Evolutionary conservation across 2,888 invertebrate genomes (phyloP), one percentile per base, ranked within the genome.

Genomic region (Sipha maydis): DNA sequence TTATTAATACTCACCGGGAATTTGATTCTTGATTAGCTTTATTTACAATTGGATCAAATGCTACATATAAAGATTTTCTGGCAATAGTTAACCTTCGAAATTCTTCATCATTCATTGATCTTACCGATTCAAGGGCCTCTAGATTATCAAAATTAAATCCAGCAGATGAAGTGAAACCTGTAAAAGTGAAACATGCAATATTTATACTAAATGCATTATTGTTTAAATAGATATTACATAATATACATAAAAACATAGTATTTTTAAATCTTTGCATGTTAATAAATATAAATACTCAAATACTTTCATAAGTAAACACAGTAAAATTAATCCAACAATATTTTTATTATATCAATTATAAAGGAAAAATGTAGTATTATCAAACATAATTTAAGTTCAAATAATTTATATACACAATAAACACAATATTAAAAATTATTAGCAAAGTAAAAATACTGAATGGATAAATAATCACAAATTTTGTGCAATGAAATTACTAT

Each of bases 61-160:
- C 88, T 3, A 80, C 73, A 67, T 88, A 88, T 41, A 88, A 88
- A 31, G 88, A 88, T 82, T 88, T 80, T 82, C 88, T 88, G 4
- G 88, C 82, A 80, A 88, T 88, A 48, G 88, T 88, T 80, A 88
- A 80, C 31, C 88, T 80, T 67, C 88, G 38, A 67, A 88, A 75
- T 82, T 88, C 88, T 8, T 88, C 88, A 75, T 88, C 88, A 41
- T 88, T 88, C 67, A 88, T 82, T 1, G 88, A 75, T 75, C 88
- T 88, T 11, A 88, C 88, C 2, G 88, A 80, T 88, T 88, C 88
- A 25, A 88, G 75, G 48, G 88, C 88, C 82, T 88, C 88, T 75
- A 88, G 31, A 67, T 88, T 61, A 28, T 82, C 88, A 75, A 88
- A 88, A 75, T 88, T 88, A 75, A 31, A 88, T n/a, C n/a, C 82